Evolutionary conservation across 2,888 invertebrate genomes (phyloP), one percentile per base, ranked within the genome.

Genomic region (Lochmaea crataegi): DNA sequence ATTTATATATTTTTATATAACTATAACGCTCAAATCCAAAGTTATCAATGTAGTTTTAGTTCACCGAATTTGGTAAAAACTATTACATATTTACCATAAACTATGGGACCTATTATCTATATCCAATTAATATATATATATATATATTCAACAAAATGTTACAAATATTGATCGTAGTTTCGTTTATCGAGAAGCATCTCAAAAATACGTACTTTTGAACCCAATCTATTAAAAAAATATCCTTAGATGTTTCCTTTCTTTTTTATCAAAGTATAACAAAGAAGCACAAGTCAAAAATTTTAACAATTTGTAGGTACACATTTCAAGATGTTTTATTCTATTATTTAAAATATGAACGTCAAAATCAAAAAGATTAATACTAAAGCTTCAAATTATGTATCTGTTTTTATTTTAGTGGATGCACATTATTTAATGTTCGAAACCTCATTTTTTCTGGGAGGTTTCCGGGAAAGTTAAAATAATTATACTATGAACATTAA

Each of bases 1-100:
- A 22, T 45, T 48, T 22, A 58, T 61, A 68, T 68, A 67, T 68
- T 68, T 68, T 67, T 65, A 16, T 65, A 65, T 38, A 22, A 63
- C 12, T 53, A 9, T 63, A 63, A 63, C 41, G 63, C 63, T 63
- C 63, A 63, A 63, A 63, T 22, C 32, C 14, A 61, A 18, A 61
- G 2, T 38, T 61, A 41, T 41, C 32, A 14, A 32, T 9, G 32
- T 60, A 38, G 60, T 38, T 60, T 38, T 60, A 60, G 60, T n/a
- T 60, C 26, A 60, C 16, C 32, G 9, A 9, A 10, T 53, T 53
- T 53, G 51, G 6, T 53, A 53, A 16, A 12, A 48, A n/a, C 48
- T 48, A 48, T n/a, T 48, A 5, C 26, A 2, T 16, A 53, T 9
- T 10, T 53, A 53, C 53, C n/a, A 53, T 16, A 51, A 53, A 16